A percentile compares a stretch with the other conserved stretches of the same genome.
phyloP scores from a whole-genome alignment of 2,888 invertebrate genomes.

The Schizotus pectinicornis region DNA sequence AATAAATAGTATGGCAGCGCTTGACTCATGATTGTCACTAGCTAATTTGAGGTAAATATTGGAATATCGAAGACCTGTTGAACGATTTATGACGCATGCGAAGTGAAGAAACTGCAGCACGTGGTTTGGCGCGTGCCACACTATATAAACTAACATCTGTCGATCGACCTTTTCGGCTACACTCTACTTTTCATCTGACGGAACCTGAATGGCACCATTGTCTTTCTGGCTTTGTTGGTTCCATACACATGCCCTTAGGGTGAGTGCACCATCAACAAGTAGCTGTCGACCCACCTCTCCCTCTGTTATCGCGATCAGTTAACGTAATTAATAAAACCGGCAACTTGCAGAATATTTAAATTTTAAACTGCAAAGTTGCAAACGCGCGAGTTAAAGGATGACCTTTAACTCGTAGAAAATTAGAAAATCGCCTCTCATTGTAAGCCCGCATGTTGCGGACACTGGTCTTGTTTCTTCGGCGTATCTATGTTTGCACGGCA shows the following conservation, averaged over 20 bases:
- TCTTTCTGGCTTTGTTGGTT: constrained; percentile 30
- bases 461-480: constrained; percentile 10
- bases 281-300: constrained; percentile 7
- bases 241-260: constrained; percentile 14
- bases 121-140: constrained; percentile 42
- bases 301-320: too few species aligned
- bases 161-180: constrained; percentile 36
- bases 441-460: constrained; percentile 1
- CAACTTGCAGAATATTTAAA: constrained; percentile 10
- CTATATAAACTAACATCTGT: constrained; percentile 36
- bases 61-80: constrained; percentile 37
- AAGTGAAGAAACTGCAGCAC: constrained; percentile 35
- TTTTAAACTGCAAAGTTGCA: not conserved
- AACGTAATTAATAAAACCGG: constrained; percentile 5
- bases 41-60: constrained; percentile 10
- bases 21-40: not conserved
- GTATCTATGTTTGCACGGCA: constrained; percentile 23
- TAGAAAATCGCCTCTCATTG: too few species aligned
- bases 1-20: too few species aligned
- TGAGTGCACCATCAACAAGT: constrained; percentile 26
- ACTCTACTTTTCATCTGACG: constrained; percentile 41
- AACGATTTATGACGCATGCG: constrained; percentile 34
- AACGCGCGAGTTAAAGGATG: not conserved
- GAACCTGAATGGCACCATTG: constrained; percentile 39
- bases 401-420: too few species aligned